Evolutionary conservation across 2,797 vertebrate genomes (phyloP).

Genomic region (Anomalospiza imberbis): DNA sequence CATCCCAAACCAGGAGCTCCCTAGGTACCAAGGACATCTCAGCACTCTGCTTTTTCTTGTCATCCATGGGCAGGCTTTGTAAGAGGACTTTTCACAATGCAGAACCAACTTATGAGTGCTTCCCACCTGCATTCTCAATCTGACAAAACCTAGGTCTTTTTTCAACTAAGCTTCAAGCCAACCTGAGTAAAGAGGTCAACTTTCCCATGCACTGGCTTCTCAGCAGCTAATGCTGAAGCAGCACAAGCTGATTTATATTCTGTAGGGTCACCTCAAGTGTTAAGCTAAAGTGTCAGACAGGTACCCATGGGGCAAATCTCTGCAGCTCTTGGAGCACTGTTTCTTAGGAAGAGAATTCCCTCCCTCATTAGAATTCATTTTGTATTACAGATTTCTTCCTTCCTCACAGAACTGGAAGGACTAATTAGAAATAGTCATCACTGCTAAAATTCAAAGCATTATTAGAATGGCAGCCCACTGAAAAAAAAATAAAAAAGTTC

Average conservation of each 20-base stretch:
- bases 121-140: background rate
- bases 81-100: background rate
- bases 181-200: slow-evolving; percentile 8
- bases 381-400: background rate
- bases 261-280: background rate
- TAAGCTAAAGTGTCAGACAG: slow-evolving; percentile 40
- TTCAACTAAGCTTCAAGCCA: background rate
- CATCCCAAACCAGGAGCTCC: background rate
- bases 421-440: slow-evolving; percentile 25
- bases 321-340: background rate
- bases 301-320: background rate
- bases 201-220: background rate
- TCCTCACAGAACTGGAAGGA: slow-evolving; percentile 10
- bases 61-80: background rate
- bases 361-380: background rate
- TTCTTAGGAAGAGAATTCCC: background rate
- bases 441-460: background rate
- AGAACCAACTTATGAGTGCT: background rate
- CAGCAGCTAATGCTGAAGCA: background rate
- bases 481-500: background rate
- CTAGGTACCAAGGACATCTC: background rate
- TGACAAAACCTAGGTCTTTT: background rate
- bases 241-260: slow-evolving; percentile 41
- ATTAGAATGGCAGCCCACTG: background rate
- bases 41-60: background rate